Percentiles rank a stretch among this genome's conserved stretches.
Conservation (phyloP, 2,797 vertebrate genomes). For the Tiaroga cobitis region DNA sequence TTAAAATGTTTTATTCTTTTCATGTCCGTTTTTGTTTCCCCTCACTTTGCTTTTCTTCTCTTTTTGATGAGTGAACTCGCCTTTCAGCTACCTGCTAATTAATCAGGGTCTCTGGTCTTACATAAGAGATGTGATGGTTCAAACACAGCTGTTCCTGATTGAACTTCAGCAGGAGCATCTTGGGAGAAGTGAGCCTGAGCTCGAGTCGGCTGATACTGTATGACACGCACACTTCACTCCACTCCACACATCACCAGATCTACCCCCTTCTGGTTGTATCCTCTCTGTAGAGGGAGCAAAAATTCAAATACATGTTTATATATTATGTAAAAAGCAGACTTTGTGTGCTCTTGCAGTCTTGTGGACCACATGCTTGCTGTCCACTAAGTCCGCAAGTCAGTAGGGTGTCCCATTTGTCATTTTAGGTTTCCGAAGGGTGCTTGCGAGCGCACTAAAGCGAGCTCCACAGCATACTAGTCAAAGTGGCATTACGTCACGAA, state of each 20-base stretch:
- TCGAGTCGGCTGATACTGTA: not conserved
- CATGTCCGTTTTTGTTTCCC: slow-evolving; percentile 11
- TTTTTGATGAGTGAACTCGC: slow-evolving; percentile 25
- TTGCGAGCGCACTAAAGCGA: not conserved
- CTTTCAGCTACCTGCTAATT: slow-evolving; percentile 36
- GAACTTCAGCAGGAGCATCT: slow-evolving; percentile 21
- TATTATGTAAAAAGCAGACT: not conserved
- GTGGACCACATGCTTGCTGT: not conserved
- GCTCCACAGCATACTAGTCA: no score
- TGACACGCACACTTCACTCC: not conserved
- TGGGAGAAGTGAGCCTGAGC: not conserved
- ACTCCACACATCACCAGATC: not conserved
- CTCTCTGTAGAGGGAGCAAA: not conserved
- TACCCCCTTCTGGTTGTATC: not conserved
- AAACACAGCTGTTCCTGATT: slow-evolving; percentile 31
- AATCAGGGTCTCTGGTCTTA: slow-evolving; percentile 32
- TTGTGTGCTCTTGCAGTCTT: not conserved
- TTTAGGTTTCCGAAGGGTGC: not conserved
- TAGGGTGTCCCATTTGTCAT: not conserved
- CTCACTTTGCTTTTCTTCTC: slow-evolving; percentile 14
- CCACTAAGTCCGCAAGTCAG: not conserved
- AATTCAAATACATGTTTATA: not conserved
- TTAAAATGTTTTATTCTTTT: not conserved
- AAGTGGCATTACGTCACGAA: no score
- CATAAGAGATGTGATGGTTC: slow-evolving; percentile 23